Evolutionary conservation across 2,797 vertebrate species (phyloP).

Genomic region (Peromyscus eremicus): DNA sequence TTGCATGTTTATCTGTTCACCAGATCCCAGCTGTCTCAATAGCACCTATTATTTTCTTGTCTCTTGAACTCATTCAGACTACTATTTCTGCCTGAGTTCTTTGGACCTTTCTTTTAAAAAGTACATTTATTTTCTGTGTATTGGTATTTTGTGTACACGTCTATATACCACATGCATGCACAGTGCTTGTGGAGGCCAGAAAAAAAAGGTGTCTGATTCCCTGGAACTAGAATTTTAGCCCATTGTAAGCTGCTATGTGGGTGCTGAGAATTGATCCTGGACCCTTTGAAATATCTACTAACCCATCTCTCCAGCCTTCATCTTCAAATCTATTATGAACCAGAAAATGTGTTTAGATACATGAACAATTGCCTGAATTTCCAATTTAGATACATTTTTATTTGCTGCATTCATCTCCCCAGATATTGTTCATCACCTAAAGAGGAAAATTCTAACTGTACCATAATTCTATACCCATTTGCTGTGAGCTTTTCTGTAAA

Average conservation of each 20-base stretch:
- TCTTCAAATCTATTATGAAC: neutral
- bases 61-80: neutral
- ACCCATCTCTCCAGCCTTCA: neutral
- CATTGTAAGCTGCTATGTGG: neutral
- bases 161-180: neutral
- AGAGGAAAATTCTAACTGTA: neutral
- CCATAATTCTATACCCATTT: conserved; percentile 4
- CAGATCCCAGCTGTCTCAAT: neutral
- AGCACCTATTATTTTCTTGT: neutral
- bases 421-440: neutral
- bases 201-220: neutral
- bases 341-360: neutral
- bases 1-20: conserved; percentile 16
- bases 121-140: neutral
- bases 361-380: neutral
- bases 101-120: conserved; percentile 32
- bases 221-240: neutral
- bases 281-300: neutral
- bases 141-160: neutral
- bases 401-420: neutral
- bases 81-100: neutral
- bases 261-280: neutral
- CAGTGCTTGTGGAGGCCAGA: neutral
- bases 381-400: neutral
- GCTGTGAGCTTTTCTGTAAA: neutral